These are phyloP conservation scores for Diorhabda sublineata DNA, from an alignment of 1,140 invertebrate species.

Conservation along the genomic window DNA sequence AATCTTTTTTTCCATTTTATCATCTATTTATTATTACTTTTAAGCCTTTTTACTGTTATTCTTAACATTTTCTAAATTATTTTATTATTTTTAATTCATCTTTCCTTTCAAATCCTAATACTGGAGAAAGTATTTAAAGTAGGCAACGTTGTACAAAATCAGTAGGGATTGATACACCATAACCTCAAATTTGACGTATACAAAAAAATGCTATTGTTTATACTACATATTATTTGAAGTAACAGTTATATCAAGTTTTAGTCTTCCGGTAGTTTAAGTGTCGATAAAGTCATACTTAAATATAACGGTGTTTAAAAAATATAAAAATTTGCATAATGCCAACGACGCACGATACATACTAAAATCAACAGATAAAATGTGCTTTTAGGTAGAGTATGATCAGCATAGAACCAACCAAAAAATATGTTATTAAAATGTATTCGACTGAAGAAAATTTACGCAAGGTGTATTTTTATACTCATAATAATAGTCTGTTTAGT, in stretches of 20 bases:
- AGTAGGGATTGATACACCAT: neutral
- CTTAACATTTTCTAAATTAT: no score
- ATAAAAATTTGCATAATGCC: slow-evolving; percentile 23
- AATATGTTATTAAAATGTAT: slow-evolving; percentile 37
- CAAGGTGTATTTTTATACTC: slow-evolving; percentile 24
- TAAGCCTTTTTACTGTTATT: no score
- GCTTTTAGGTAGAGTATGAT: slow-evolving; percentile 9
- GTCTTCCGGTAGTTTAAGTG: neutral
- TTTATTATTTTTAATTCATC: no score
- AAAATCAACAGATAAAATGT: slow-evolving; percentile 4
- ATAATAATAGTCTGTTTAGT: slow-evolving; percentile 24
- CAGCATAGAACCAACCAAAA: neutral
- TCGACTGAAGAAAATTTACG: slow-evolving; percentile 32
- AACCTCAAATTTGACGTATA: neutral
- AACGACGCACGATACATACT: slow-evolving; percentile 19
- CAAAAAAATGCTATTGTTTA: neutral
- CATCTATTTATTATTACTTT: no score
- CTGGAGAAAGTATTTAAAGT: no score
- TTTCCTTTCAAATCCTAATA: no score
- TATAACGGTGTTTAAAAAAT: slow-evolving; percentile 19
- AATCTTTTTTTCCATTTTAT: no score
- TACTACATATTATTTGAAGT: neutral
- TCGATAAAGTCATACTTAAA: slow-evolving; percentile 1
- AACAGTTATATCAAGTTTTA: neutral
- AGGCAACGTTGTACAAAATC: no score